phyloP scores from a whole-genome alignment of 2,888 invertebrate genomes.

The Phyllotreta cruciferae region DNA sequence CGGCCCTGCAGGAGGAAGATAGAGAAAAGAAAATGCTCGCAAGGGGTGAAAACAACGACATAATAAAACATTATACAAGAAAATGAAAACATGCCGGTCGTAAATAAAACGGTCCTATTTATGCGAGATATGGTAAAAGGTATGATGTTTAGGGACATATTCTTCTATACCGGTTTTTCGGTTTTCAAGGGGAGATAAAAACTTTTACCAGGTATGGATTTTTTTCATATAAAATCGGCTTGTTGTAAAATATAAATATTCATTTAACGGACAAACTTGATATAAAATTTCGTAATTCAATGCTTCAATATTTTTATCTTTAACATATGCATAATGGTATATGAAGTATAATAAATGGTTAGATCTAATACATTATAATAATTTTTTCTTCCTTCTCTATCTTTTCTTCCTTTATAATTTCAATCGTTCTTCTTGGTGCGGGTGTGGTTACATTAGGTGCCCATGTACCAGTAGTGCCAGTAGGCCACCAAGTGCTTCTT shows the following conservation, averaged over 20 bases:
- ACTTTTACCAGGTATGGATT: constrained; percentile 28
- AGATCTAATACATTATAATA: not conserved
- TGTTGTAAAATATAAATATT: no score
- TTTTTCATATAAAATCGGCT: not conserved
- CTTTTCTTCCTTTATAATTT: not conserved
- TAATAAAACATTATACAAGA: constrained; percentile 45
- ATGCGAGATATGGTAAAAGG: constrained; percentile 35
- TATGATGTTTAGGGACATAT: constrained; percentile 37
- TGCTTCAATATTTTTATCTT: not conserved
- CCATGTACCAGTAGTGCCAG: no score
- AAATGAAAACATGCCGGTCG: constrained; percentile 46
- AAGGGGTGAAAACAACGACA: constrained; percentile 41
- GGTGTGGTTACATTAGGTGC: not conserved
- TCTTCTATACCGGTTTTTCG: constrained; percentile 30
- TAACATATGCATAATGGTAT: no score
- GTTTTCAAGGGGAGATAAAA: constrained; percentile 22
- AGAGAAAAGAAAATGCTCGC: constrained; percentile 33
- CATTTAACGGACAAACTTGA: not conserved
- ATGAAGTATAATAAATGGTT: no score
- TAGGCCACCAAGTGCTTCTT: no score
- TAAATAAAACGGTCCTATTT: constrained; percentile 49
- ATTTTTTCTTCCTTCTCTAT: not conserved
- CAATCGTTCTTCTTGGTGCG: not conserved
- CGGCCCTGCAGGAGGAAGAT: constrained; percentile 7
- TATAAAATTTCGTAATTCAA: not conserved